Evolutionary conservation across 2,888 invertebrate genomes (phyloP).

Genomic region (Nomada goodeniana): DNA sequence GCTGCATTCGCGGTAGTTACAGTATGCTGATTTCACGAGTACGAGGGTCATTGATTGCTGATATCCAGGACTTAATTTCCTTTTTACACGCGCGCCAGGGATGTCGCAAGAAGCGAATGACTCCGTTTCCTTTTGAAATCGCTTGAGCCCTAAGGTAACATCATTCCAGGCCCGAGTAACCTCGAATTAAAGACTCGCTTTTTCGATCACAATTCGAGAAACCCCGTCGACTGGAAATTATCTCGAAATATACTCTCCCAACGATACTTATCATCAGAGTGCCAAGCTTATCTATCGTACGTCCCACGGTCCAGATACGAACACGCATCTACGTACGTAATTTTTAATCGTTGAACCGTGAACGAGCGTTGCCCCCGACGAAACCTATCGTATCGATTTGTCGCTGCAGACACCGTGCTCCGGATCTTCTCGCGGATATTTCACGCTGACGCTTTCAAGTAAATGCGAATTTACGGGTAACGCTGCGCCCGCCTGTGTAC

Average conservation of each 20-base stretch:
- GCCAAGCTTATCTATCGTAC: conserved; percentile 12
- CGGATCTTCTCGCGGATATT: conserved; percentile 37
- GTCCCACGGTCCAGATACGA: not conserved
- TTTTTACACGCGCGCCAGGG: conserved; percentile 12
- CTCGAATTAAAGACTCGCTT: not conserved
- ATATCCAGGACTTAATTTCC: not conserved
- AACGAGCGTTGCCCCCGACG: not conserved
- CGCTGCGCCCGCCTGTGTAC: not conserved
- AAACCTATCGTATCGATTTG: conserved; percentile 38
- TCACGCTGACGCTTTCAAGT: conserved; percentile 34
- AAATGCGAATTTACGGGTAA: conserved; percentile 50
- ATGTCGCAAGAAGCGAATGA: not conserved
- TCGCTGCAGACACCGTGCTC: conserved; percentile 3
- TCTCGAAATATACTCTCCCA: not conserved
- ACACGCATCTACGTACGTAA: not conserved
- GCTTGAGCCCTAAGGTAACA: not conserved
- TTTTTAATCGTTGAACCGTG: conserved; percentile 34
- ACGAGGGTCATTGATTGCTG: not conserved
- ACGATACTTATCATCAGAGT: conserved; percentile 1
- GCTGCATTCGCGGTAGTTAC: not conserved
- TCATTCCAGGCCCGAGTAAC: too few relatives aligned
- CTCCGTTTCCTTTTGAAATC: not conserved
- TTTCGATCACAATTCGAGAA: conserved; percentile 18
- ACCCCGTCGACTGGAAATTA: conserved; percentile 1
- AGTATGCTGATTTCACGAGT: not conserved